Evolutionary conservation across 1,140 invertebrate species (phyloP).

Genomic region (Diorhabda sublineata): DNA sequence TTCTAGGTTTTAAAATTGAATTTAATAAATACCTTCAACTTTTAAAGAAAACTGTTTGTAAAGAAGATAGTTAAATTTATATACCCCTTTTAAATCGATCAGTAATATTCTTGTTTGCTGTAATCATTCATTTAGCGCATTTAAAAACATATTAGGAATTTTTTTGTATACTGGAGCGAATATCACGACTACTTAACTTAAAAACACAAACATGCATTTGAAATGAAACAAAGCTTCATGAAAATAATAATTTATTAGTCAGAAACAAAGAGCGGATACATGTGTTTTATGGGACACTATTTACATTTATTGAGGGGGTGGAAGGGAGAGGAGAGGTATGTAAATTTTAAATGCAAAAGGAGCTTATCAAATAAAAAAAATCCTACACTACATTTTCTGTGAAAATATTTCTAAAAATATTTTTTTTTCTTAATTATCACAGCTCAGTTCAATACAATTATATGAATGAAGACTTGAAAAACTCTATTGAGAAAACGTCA

Average conservation of each 20-base stretch:
- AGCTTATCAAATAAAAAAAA: not conserved
- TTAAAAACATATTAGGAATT: too few relatives aligned
- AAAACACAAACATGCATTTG: conserved; percentile 4
- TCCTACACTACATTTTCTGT: conserved; percentile 12
- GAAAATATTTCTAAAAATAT: conserved; percentile 16
- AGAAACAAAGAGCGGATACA: conserved; percentile 6
- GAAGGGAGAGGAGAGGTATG: not conserved
- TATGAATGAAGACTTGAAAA: too few relatives aligned
- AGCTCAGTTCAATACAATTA: conserved; percentile 19
- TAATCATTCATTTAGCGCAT: too few relatives aligned
- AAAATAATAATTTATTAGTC: conserved; percentile 12
- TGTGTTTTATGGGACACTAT: not conserved
- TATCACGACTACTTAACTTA: not conserved
- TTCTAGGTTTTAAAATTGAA: too few relatives aligned
- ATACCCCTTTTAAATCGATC: too few relatives aligned
- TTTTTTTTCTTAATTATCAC: conserved; percentile 24
- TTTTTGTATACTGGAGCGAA: too few relatives aligned
- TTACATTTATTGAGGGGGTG: not conserved
- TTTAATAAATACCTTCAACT: too few relatives aligned
- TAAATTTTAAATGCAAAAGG: not conserved
- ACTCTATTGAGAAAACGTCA: too few relatives aligned
- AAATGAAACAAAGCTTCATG: conserved; percentile 6
- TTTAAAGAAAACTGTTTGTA: too few relatives aligned
- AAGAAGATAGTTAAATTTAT: too few relatives aligned
- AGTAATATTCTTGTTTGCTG: too few relatives aligned